phyloP scores from a whole-genome alignment of 2,888 invertebrate species.

The Tetragnatha montana region DNA sequence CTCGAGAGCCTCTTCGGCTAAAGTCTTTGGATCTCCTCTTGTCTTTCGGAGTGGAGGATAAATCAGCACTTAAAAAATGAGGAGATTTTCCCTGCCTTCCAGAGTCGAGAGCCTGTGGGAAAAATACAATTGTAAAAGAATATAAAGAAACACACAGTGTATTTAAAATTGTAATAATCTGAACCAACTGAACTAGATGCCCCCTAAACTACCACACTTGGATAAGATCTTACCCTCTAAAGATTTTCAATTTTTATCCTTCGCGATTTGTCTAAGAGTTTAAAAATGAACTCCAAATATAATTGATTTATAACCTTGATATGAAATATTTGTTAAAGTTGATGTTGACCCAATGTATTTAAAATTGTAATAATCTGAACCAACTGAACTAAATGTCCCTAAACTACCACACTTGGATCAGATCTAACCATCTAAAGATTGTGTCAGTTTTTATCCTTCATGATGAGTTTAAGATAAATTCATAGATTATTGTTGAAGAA shows the following conservation, averaged over 20 bases:
- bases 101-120: constrained; percentile 85
- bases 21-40: constrained; percentile 77
- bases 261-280: no score
- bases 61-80: constrained; percentile 71
- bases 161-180: no score
- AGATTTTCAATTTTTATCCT: background rate
- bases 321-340: no score
- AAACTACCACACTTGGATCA: background rate
- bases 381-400: no score
- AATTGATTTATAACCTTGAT: no score
- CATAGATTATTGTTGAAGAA: background rate
- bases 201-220: no score
- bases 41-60: constrained; percentile 73
- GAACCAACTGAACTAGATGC: no score
- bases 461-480: background rate
- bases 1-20: constrained; percentile 83
- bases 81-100: constrained; percentile 70
- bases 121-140: background rate
- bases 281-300: no score
- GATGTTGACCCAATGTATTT: no score
- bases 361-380: no score
- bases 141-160: background rate
- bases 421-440: background rate
- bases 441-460: background rate
- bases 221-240: background rate